These are phyloP conservation scores for Drosophila triauraria DNA, from an alignment of 1,140 invertebrate species.

Conservation along the genomic window DNA sequence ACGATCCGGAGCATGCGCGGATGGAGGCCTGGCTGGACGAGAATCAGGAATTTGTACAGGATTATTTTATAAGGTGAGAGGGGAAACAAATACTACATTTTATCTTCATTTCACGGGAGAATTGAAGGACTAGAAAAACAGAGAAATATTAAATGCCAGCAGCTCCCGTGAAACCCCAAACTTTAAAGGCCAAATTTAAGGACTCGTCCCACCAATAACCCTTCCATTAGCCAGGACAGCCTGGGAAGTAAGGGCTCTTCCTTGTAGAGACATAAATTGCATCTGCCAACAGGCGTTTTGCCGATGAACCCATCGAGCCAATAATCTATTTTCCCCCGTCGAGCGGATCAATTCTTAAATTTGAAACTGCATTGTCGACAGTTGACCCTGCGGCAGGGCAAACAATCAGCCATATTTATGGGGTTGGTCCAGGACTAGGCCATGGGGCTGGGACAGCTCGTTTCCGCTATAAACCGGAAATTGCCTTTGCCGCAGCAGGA, in stretches of 20 bases:
- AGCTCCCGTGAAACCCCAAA: not conserved
- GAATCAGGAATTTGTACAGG: conserved; percentile 96
- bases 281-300: conserved; percentile 16
- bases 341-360: conserved; percentile 40
- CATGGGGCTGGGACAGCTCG: conserved; percentile 38
- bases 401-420: conserved; percentile 52
- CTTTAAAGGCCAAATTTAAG: conserved; percentile 16
- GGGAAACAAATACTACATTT: too few relatives aligned
- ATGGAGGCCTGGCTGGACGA: conserved; percentile 98
- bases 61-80: conserved; percentile 95
- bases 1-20: conserved; percentile 93
- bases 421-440: conserved; percentile 10
- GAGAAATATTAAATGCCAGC: too few relatives aligned
- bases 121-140: too few relatives aligned
- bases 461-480: conserved; percentile 81
- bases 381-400: conserved; percentile 30
- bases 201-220: not conserved
- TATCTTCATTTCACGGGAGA: too few relatives aligned
- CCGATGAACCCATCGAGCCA: conserved; percentile 42
- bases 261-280: conserved; percentile 34
- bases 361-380: conserved; percentile 68
- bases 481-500: conserved; percentile 61
- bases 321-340: conserved; percentile 45
- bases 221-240: conserved; percentile 8
- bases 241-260: not conserved